Percentiles rank a stretch among this genome's conserved stretches.
Evolutionary conservation across 2,113 vertebrate genomes (phyloP).

Genomic region (Pitta sordida): DNA sequence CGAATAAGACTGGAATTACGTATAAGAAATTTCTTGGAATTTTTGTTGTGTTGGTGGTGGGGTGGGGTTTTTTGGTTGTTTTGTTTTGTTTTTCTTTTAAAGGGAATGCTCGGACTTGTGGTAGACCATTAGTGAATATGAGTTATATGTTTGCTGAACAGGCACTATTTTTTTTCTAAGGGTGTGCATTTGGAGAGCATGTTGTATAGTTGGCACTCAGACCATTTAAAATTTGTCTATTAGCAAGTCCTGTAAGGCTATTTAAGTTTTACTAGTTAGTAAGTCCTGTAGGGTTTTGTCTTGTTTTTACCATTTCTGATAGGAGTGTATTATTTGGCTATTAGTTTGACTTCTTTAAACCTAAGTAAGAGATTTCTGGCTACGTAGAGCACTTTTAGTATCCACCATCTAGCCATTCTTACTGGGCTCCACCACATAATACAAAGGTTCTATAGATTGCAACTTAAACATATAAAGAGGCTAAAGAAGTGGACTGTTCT

Average conservation of each 20-base stretch:
- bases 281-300: neutral
- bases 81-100: neutral
- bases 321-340: neutral
- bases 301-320: neutral
- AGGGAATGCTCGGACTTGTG: neutral
- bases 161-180: no score
- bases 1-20: neutral
- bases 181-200: neutral
- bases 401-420: neutral
- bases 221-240: neutral
- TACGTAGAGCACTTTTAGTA: neutral
- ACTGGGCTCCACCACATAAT: neutral
- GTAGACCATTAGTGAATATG: neutral
- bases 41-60: neutral
- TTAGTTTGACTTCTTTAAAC: neutral
- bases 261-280: neutral
- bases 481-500: neutral
- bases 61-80: no score
- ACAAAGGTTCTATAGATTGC: neutral
- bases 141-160: neutral
- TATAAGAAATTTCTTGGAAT: neutral
- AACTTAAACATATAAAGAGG: neutral
- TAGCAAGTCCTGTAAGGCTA: neutral
- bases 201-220: neutral
- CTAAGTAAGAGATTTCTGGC: neutral